These are phyloP conservation scores for Parasteatoda tepidariorum DNA, from an alignment of 1,140 invertebrate genomes.

Conservation along the genomic window DNA sequence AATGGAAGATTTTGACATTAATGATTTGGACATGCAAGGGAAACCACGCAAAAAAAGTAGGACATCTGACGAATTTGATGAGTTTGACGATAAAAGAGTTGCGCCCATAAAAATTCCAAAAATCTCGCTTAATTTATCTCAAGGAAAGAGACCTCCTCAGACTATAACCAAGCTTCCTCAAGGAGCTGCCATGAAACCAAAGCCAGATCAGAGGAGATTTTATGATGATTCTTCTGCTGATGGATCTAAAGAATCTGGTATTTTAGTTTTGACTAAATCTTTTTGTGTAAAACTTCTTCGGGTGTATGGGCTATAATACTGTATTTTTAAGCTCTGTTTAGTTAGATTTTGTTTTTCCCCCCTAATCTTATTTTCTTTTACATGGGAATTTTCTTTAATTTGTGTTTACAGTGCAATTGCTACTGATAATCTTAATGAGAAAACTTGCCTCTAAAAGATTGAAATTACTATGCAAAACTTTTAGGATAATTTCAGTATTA, in stretches of 20 bases:
- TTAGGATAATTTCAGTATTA: too few relatives aligned
- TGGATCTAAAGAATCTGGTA: slow-evolving; percentile 54
- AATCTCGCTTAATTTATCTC: slow-evolving; percentile 40
- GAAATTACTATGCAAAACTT: too few relatives aligned
- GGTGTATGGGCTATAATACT: too few relatives aligned
- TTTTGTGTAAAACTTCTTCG: neutral
- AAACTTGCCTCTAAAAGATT: too few relatives aligned
- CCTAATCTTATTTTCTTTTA: too few relatives aligned
- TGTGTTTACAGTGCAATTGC: too few relatives aligned
- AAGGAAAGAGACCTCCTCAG: neutral
- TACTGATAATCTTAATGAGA: too few relatives aligned
- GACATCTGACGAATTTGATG: slow-evolving; percentile 55
- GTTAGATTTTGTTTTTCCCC: too few relatives aligned
- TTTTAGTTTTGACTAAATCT: neutral
- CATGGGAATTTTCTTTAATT: too few relatives aligned
- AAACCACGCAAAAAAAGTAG: slow-evolving; percentile 44
- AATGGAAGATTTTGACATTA: slow-evolving; percentile 88
- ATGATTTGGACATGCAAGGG: slow-evolving; percentile 72
- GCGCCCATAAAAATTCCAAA: slow-evolving; percentile 61
- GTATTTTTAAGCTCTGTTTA: too few relatives aligned
- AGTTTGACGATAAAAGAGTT: slow-evolving; percentile 60
- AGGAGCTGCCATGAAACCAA: slow-evolving; percentile 2
- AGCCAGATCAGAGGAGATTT: neutral
- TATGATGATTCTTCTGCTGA: slow-evolving; percentile 16
- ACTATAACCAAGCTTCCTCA: neutral